Conservation (phyloP, 2,113 vertebrate species). For the Brachirus orientalis region DNA sequence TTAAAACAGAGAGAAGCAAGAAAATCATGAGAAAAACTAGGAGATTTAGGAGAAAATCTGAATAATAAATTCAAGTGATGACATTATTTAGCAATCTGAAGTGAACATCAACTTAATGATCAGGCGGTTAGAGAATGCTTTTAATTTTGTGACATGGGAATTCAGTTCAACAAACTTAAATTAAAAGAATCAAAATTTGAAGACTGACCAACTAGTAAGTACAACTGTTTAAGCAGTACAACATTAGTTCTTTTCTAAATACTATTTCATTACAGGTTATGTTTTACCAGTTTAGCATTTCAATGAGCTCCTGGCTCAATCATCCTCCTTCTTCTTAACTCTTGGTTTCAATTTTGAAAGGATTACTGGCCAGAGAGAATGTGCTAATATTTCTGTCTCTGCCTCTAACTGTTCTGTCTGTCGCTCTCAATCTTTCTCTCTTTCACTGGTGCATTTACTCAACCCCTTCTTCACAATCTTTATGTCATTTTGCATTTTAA, state of each 20-base stretch:
- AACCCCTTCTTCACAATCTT: not conserved
- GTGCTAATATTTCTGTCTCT: not conserved
- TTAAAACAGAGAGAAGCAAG: not conserved
- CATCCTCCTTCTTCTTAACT: not conserved
- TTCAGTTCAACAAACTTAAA: not conserved
- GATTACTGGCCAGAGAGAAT: constrained; percentile 14
- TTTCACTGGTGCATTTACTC: not conserved
- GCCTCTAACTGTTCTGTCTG: not conserved
- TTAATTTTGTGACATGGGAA: too few species aligned
- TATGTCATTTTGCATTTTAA: not conserved
- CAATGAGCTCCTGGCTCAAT: constrained; percentile 28
- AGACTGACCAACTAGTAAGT: constrained; percentile 13
- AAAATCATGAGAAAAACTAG: not conserved
- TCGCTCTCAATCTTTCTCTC: not conserved
- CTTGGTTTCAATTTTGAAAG: constrained; percentile 13
- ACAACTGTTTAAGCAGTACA: not conserved
- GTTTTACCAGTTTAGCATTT: constrained; percentile 32
- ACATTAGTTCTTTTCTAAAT: not conserved
- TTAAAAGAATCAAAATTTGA: too few species aligned
- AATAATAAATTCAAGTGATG: not conserved
- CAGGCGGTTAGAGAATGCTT: too few species aligned
- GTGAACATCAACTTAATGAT: too few species aligned
- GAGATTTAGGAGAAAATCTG: not conserved
- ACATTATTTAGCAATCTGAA: too few species aligned
- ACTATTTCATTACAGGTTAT: constrained; percentile 24